phyloP scores from a whole-genome alignment of 2,797 vertebrate genomes.

The Florisuga fusca region DNA sequence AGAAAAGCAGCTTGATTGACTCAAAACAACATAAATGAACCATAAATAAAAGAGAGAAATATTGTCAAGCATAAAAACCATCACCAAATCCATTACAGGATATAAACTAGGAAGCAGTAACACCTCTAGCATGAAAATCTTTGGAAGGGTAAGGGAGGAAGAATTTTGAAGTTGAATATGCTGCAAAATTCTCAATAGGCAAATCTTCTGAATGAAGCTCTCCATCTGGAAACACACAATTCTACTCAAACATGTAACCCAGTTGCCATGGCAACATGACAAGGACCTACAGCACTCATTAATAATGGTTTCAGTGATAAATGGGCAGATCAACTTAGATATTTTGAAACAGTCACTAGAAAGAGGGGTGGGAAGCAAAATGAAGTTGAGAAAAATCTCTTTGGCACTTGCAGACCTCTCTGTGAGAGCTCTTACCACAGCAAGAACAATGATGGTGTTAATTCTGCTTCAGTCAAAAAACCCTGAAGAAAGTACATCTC shows the following conservation, averaged over 20 bases:
- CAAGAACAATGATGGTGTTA: not conserved
- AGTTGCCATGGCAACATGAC: slow-evolving; percentile 54
- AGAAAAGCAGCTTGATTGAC: not conserved
- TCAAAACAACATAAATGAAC: slow-evolving; percentile 16
- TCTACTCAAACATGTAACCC: slow-evolving; percentile 50
- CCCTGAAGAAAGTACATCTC: not conserved
- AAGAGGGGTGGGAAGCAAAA: no score
- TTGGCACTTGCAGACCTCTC: not conserved
- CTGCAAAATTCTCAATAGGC: slow-evolving; percentile 52
- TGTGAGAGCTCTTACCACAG: not conserved
- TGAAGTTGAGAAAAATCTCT: not conserved
- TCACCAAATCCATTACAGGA: not conserved
- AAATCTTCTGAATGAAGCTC: slow-evolving; percentile 65
- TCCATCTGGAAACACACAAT: slow-evolving; percentile 72
- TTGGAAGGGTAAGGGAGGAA: not conserved
- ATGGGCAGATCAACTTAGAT: slow-evolving; percentile 17
- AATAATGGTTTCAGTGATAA: slow-evolving; percentile 40
- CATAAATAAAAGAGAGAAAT: slow-evolving; percentile 11
- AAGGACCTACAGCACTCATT: slow-evolving; percentile 27
- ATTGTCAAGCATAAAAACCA: not conserved
- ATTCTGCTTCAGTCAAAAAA: not conserved
- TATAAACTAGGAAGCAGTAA: slow-evolving; percentile 1
- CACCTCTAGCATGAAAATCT: not conserved
- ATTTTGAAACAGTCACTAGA: slow-evolving; percentile 11
- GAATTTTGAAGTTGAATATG: slow-evolving; percentile 9